A percentile compares a stretch with the other conserved stretches of the same genome.
Evolutionary conservation across 2,113 vertebrate species (phyloP).

Genomic region (Glareola pratincola): DNA sequence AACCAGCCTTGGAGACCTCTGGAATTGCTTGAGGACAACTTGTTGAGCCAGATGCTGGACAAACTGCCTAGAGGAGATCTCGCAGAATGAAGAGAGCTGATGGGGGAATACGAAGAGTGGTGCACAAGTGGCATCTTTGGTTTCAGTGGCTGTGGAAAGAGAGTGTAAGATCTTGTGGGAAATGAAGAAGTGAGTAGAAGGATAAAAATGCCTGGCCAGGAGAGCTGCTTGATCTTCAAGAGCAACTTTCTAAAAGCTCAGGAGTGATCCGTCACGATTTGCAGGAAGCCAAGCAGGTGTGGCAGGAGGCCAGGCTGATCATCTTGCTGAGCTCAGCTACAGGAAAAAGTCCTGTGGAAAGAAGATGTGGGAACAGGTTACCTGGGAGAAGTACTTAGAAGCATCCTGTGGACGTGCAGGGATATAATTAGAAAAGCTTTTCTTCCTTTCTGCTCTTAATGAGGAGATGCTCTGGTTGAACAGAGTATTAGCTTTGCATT

Average conservation of each 20-base stretch:
- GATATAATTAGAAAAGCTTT: background rate
- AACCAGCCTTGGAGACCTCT: background rate
- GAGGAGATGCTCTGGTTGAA: rapidly evolving
- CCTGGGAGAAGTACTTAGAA: background rate
- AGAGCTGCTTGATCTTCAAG: background rate
- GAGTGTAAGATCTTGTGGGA: background rate
- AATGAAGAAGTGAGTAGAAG: background rate
- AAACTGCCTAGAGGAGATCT: background rate
- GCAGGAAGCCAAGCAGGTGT: background rate
- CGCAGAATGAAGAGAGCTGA: background rate
- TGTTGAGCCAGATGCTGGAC: background rate
- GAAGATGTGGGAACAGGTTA: rapidly evolving
- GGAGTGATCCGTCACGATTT: rapidly evolving
- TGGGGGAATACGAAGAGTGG: background rate
- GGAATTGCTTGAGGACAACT: background rate
- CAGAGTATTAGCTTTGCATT: rapidly evolving
- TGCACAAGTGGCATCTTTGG: background rate
- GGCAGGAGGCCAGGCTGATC: background rate
- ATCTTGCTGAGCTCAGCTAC: background rate
- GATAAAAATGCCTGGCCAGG: background rate
- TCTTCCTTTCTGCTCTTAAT: too few relatives aligned
- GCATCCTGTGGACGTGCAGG: background rate
- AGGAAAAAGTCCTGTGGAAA: rapidly evolving
- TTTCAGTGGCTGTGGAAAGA: background rate
- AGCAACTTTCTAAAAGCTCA: background rate